A percentile compares a stretch with the other conserved stretches of the same genome.
Evolutionary conservation across 2,888 invertebrate genomes (phyloP).

Genomic region (Drosophila kanekoi): DNA sequence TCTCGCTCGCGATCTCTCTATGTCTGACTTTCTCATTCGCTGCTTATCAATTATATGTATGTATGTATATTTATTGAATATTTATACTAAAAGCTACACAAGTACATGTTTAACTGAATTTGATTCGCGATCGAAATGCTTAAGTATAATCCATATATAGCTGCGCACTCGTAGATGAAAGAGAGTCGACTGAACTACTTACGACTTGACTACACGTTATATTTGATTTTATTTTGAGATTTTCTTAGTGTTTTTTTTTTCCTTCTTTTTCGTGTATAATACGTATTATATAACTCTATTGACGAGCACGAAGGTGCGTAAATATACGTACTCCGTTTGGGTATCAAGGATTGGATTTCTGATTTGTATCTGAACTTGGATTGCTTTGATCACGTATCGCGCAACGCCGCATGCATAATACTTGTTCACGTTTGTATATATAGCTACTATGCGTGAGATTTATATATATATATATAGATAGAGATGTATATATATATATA

Average conservation of each 20-base stretch:
- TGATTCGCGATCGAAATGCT: constrained; percentile 60
- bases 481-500: constrained; percentile 10
- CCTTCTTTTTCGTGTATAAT: constrained; percentile 8
- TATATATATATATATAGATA: constrained; percentile 16
- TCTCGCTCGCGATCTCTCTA: neutral
- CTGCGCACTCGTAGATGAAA: constrained; percentile 4
- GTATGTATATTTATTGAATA: constrained; percentile 21
- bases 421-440: constrained; percentile 10
- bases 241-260: neutral
- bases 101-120: constrained; percentile 71
- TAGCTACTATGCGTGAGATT: neutral
- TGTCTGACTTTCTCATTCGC: neutral
- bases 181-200: constrained; percentile 37
- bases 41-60: constrained; percentile 17
- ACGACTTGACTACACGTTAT: constrained; percentile 36
- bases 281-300: constrained; percentile 5
- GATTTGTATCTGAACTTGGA: constrained; percentile 20
- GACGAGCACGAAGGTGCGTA: constrained; percentile 15
- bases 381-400: constrained; percentile 54
- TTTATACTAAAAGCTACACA: constrained; percentile 63
- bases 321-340: constrained; percentile 16
- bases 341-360: neutral
- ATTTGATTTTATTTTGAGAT: constrained; percentile 29
- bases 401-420: constrained; percentile 19
- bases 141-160: constrained; percentile 4